These are phyloP conservation scores for Gallinago media DNA, from an alignment of 2,113 vertebrate genomes.

Conservation along the genomic window DNA sequence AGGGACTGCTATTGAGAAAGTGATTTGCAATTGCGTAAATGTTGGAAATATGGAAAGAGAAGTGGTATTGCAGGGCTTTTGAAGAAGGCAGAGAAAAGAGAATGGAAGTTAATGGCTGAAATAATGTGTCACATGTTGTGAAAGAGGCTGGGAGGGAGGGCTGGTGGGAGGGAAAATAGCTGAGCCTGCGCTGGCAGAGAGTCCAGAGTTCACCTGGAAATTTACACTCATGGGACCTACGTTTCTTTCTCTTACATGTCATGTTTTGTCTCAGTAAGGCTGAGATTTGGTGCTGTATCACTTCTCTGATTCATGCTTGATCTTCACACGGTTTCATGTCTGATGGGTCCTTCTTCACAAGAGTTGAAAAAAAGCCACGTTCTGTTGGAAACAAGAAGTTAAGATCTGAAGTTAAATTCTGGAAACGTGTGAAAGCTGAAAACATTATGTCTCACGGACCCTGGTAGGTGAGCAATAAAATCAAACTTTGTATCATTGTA, in stretches of 20 bases:
- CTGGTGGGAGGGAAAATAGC: not conserved
- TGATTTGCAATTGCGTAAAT: not conserved
- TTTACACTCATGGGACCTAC: not conserved
- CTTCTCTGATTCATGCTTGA: not conserved
- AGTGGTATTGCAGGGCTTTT: not conserved
- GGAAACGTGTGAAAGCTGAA: not conserved
- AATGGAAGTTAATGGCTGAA: not conserved
- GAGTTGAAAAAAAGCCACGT: slow-evolving; percentile 35
- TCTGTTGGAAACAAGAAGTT: slow-evolving; percentile 64
- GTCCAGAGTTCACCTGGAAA: not conserved
- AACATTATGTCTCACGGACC: not conserved
- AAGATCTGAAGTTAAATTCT: not conserved
- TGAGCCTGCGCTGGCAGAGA: not conserved
- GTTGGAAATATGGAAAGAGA: not conserved
- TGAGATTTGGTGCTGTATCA: not conserved
- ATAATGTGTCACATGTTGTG: not conserved
- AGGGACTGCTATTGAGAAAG: not conserved
- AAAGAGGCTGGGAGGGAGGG: not conserved
- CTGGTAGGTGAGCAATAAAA: not conserved
- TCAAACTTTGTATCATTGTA: not conserved
- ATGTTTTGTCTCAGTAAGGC: not conserved
- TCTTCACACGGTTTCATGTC: slow-evolving; percentile 68
- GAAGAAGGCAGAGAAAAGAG: not conserved
- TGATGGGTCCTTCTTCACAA: slow-evolving; percentile 74
- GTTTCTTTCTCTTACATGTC: not conserved